Percentiles rank a stretch among this genome's conserved stretches.
Conservation (phyloP, 2,888 invertebrate species). For the Caenorhabditis macrosperma region DNA sequence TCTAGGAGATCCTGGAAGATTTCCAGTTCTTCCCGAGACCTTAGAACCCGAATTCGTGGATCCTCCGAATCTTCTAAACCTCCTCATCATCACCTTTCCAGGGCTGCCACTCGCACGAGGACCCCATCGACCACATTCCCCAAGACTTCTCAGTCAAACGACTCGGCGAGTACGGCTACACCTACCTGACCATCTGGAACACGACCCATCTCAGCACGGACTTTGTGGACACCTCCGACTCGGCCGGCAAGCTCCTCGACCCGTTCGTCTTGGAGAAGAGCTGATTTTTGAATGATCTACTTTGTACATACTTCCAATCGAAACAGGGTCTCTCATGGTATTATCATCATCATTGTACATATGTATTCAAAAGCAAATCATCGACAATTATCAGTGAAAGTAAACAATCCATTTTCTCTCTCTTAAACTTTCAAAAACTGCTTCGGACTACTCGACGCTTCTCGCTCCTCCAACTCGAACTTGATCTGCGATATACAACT, state of each 20-base stretch:
- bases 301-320: neutral
- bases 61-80: too few species aligned
- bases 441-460: slow-evolving; percentile 2
- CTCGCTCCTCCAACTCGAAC: slow-evolving; percentile 34
- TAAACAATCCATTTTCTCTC: neutral
- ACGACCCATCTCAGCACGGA: slow-evolving; percentile 50
- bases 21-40: too few species aligned
- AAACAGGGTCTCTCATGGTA: neutral
- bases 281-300: neutral
- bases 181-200: slow-evolving; percentile 47
- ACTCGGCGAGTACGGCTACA: slow-evolving; percentile 61
- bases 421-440: slow-evolving; percentile 38
- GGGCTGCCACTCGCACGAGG: slow-evolving; percentile 50
- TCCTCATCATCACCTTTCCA: slow-evolving; percentile 6
- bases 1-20: too few species aligned
- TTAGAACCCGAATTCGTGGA: neutral
- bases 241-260: slow-evolving; percentile 34
- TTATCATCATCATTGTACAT: neutral
- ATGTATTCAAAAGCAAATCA: neutral
- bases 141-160: slow-evolving; percentile 46
- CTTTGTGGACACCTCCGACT: slow-evolving; percentile 50
- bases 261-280: slow-evolving; percentile 37
- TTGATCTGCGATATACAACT: slow-evolving; percentile 54
- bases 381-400: neutral
- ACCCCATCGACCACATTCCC: slow-evolving; percentile 35